Base-by-base conservation (phyloP, 2,113 vertebrate genomes). In the Trochalopteron elliotii region DNA sequence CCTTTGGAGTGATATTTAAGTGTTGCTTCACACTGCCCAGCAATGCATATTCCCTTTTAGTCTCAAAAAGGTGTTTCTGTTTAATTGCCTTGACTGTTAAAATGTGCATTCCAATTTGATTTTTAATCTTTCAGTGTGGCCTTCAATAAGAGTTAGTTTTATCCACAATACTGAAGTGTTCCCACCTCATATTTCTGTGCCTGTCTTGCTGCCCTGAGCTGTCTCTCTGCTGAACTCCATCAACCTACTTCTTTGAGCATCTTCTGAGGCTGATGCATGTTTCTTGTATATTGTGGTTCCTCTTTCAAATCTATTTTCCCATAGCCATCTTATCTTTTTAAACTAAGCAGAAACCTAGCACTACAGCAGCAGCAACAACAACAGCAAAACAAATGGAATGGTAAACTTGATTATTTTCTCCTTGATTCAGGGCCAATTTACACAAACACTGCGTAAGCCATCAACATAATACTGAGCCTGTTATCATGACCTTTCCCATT, bases 161-260 rank as follows among this genome's bases (percentile, higher is more conserved):
- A 49, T 49, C 21, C 0, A 0, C 9, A 16, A 33, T 31, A 21
- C 16, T 57, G 45, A 83, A 78, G 61, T 7, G 8, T 25, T 59
- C 23, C 4, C 10, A 53, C 80, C 22, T 10, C 77, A 68, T 23
- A 44, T 70, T 63, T 59, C 37, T 67, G 23, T n/a, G 1, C 1
- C 55, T 25, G 4, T 18, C 31, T 23, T 57, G 39, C 49, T 89
- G 40, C 9, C 44, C 11, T n/a, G 69, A 78, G 35, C n/a, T 30
- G 4, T 40, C 16, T 47, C 56, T 71, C 55, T 59, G 27, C 49
- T 19, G 65, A 86, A 39, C 16, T 3, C 25, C 19, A 27, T 16
- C 44, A 72, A 7, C 9, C 13, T 20, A 7, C 25, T 70, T 49
- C 53, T 68, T 10, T 10, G 25, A 69, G 45, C 5, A 3, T 4